Evolutionary conservation across 2,113 vertebrate species (phyloP).

Genomic region (Microtus richardsoni): DNA sequence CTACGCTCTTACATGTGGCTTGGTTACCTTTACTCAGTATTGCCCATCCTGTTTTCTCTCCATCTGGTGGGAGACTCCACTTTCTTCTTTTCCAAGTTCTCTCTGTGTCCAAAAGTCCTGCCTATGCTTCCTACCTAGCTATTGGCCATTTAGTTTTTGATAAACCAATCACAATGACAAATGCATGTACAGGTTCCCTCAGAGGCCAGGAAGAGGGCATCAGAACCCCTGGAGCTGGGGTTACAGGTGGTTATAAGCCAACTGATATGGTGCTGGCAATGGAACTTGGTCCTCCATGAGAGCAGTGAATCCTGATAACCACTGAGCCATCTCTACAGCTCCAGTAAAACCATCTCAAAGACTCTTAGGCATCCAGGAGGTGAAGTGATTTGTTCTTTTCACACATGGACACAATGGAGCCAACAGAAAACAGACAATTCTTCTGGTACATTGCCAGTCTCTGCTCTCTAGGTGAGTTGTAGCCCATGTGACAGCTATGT

Average conservation of each 20-base stretch:
- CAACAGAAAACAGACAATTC: neutral
- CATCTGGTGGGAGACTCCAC: too few relatives aligned
- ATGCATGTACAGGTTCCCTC: too few relatives aligned
- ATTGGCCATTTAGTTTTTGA: too few relatives aligned
- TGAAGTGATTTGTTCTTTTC: neutral
- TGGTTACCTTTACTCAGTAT: too few relatives aligned
- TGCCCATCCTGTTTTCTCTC: too few relatives aligned
- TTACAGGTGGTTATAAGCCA: neutral
- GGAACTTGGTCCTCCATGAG: neutral
- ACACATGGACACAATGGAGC: neutral
- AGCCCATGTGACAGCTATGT: neutral
- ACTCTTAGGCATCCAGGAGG: neutral
- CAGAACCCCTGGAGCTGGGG: neutral
- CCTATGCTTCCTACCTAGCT: too few relatives aligned
- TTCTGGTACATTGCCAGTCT: neutral
- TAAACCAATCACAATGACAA: too few relatives aligned
- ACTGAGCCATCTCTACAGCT: neutral
- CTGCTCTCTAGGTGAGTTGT: neutral
- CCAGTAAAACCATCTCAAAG: neutral
- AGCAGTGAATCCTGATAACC: neutral
- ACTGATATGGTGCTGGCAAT: neutral
- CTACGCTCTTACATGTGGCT: too few relatives aligned
- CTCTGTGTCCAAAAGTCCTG: too few relatives aligned
- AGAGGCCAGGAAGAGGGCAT: neutral
- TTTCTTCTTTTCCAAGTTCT: too few relatives aligned